Percentiles rank a stretch among this genome's conserved stretches.
phyloP scores from a whole-genome alignment of 2,888 invertebrate species.

The Petrolisthes cinctipes region DNA sequence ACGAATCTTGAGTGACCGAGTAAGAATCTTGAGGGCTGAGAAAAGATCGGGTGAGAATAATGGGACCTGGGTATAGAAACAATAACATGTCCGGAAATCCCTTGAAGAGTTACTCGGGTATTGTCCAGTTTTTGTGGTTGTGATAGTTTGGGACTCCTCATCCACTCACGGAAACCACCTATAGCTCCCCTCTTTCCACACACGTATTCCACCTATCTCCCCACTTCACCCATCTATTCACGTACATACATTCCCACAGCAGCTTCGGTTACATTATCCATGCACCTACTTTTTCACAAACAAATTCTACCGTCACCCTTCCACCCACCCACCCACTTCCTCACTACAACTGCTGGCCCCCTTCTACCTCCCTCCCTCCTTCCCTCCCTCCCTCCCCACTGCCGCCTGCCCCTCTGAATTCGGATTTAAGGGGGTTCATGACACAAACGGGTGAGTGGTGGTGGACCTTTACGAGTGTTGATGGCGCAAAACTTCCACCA shows the following conservation, averaged over 20 bases:
- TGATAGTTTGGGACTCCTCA: too few species aligned
- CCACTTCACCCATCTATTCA: conserved; percentile 20
- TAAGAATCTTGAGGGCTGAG: too few species aligned
- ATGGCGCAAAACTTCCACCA: neutral
- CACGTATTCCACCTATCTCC: neutral
- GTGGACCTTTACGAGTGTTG: neutral
- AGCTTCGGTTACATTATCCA: neutral
- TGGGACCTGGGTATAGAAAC: too few species aligned
- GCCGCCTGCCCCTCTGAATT: neutral
- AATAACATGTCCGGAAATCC: too few species aligned
- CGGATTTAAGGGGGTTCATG: neutral
- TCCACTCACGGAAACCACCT: too few species aligned
- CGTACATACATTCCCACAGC: neutral
- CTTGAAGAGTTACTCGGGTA: too few species aligned
- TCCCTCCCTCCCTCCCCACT: conserved; percentile 11
- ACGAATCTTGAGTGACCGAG: too few species aligned
- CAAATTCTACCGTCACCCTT: neutral
- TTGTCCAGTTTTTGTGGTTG: too few species aligned
- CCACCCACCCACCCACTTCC: conserved; percentile 26
- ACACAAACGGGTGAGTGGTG: neutral
- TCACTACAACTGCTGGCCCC: conserved; percentile 17
- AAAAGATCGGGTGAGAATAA: too few species aligned
- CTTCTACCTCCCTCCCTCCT: conserved; percentile 5
- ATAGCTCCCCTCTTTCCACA: too few species aligned
- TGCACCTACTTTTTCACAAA: neutral